These are phyloP conservation scores for Dione juno DNA, from an alignment of 2,888 invertebrate genomes.

Conservation along the genomic window DNA sequence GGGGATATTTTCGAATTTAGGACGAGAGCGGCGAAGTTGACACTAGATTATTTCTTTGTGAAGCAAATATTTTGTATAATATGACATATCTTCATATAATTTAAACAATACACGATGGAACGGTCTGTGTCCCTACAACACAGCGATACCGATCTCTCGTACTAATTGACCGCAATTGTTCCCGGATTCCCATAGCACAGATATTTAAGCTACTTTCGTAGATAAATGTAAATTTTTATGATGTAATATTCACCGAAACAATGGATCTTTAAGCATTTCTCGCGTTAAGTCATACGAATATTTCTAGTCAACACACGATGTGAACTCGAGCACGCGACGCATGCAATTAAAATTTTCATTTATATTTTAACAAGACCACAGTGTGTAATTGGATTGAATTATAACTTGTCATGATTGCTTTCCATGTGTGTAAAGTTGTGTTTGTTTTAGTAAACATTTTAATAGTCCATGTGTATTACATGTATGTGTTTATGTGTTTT, in stretches of 20 bases:
- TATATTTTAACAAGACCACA: constrained; percentile 6
- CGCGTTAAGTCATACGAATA: constrained; percentile 38
- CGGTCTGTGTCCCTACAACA: constrained; percentile 12
- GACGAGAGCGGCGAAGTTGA: too few relatives aligned
- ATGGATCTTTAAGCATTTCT: constrained; percentile 34
- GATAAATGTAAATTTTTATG: constrained; percentile 37
- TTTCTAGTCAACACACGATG: constrained; percentile 15
- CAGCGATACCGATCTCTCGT: constrained; percentile 15
- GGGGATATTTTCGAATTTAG: too few relatives aligned
- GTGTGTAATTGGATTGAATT: constrained; percentile 6
- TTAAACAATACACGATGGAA: background rate
- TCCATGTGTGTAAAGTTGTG: background rate
- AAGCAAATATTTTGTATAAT: too few relatives aligned
- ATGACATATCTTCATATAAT: background rate
- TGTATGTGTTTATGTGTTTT: background rate
- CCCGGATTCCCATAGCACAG: constrained; percentile 38
- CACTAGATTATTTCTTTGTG: too few relatives aligned
- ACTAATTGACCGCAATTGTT: constrained; percentile 35
- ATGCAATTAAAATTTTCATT: constrained; percentile 32
- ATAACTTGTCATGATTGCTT: constrained; percentile 1
- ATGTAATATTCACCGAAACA: constrained; percentile 42
- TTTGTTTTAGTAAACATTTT: background rate
- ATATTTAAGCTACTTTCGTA: constrained; percentile 41
- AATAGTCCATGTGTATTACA: background rate
- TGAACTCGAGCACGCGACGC: constrained; percentile 20